Conservation (phyloP, 2,888 invertebrate species). For the Yponomeuta sedellus region DNA sequence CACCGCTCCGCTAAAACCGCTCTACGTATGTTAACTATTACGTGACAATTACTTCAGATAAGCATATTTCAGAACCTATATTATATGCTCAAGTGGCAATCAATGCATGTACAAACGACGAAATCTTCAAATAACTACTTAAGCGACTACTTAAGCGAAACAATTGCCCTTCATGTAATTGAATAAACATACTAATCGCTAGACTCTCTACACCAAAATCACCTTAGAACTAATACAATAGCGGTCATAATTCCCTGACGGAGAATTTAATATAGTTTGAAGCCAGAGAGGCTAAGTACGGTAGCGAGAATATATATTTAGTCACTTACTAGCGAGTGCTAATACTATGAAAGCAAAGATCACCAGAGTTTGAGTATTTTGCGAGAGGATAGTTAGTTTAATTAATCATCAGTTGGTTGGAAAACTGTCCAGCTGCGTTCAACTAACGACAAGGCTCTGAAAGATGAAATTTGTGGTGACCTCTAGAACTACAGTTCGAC, state of each 20-base stretch:
- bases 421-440: slow-evolving; percentile 60
- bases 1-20: too few species aligned
- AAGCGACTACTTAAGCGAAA: slow-evolving; percentile 13
- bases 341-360: not conserved
- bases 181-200: slow-evolving; percentile 11
- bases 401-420: slow-evolving; percentile 62
- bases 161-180: slow-evolving; percentile 12
- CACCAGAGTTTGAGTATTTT: not conserved
- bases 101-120: not conserved
- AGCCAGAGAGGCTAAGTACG: slow-evolving; percentile 20
- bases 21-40: too few species aligned
- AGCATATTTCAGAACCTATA: not conserved
- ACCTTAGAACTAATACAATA: not conserved
- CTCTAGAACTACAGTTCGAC: not conserved
- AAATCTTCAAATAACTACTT: not conserved
- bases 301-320: not conserved
- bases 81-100: not conserved
- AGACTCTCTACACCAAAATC: not conserved
- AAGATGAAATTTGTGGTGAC: slow-evolving; percentile 29
- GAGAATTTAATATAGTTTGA: slow-evolving; percentile 14
- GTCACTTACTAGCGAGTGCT: not conserved
- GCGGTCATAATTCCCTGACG: not conserved
- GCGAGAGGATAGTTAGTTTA: slow-evolving; percentile 39
- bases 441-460: slow-evolving; percentile 54
- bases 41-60: too few species aligned